phyloP scores from a whole-genome alignment of 1,140 invertebrate genomes.

The Asobara japonica region DNA sequence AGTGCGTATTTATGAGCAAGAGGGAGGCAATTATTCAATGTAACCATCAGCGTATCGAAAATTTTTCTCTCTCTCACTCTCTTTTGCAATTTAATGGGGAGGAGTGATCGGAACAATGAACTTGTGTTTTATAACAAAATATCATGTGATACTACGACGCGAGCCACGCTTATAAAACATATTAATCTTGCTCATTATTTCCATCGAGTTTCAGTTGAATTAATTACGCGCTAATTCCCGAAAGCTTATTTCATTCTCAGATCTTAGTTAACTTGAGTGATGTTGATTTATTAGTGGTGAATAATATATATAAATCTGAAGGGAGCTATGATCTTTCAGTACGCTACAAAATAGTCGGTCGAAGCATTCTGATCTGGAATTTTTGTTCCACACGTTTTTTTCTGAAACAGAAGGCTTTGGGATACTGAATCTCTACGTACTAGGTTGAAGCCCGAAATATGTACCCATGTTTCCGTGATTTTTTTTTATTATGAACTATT shows the following conservation, averaged over 20 bases:
- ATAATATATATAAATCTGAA: too few relatives aligned
- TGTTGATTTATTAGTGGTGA: not conserved
- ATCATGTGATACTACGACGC: slow-evolving; percentile 18
- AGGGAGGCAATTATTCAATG: not conserved
- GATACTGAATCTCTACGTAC: too few relatives aligned
- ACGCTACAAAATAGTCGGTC: too few relatives aligned
- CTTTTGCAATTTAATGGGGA: not conserved
- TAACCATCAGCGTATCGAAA: not conserved
- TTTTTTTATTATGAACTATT: too few relatives aligned
- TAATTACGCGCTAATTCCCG: slow-evolving; percentile 18
- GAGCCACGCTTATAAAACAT: slow-evolving; percentile 23
- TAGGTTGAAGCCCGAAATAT: too few relatives aligned
- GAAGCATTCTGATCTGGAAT: too few relatives aligned
- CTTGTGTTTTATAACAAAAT: slow-evolving; percentile 31
- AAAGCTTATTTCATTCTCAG: not conserved
- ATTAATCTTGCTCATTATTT: slow-evolving; percentile 26
- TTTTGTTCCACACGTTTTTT: too few relatives aligned
- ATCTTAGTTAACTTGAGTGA: not conserved
- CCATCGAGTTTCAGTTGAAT: not conserved
- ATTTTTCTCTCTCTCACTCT: not conserved
- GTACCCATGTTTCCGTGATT: too few relatives aligned
- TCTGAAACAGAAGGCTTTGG: too few relatives aligned
- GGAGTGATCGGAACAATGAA: slow-evolving; percentile 31
- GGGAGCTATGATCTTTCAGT: too few relatives aligned
- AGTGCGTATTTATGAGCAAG: not conserved